Conservation (phyloP, 2,113 vertebrate genomes). For the Catharus bicknelli region DNA sequence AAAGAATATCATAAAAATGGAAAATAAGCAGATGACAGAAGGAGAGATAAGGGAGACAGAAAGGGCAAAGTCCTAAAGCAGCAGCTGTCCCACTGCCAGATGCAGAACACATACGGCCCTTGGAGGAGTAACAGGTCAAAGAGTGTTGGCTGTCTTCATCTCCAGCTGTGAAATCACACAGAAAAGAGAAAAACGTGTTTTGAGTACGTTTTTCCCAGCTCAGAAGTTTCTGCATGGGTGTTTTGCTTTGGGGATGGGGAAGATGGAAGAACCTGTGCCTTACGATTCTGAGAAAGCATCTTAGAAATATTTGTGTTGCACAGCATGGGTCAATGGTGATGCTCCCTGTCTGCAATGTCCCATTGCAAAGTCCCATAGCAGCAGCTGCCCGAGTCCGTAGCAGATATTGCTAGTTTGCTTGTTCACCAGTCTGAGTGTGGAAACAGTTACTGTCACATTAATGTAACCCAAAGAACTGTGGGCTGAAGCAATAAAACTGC, state of each 20-base stretch:
- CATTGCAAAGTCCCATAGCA: neutral
- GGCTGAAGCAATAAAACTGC: neutral
- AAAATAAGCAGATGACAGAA: constrained; percentile 61
- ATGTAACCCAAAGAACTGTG: neutral
- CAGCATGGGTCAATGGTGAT: neutral
- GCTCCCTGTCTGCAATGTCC: neutral
- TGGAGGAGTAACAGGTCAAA: constrained; percentile 26
- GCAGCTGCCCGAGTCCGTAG: neutral
- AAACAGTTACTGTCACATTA: neutral
- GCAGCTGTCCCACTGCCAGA: neutral
- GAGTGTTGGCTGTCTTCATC: neutral
- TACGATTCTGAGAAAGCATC: neutral
- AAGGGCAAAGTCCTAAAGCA: constrained; percentile 42
- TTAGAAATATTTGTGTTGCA: neutral
- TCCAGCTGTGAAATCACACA: constrained; percentile 22
- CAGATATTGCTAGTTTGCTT: neutral
- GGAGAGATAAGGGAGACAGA: constrained; percentile 29
- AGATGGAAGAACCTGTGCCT: neutral
- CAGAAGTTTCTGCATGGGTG: neutral
- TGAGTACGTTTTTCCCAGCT: neutral
- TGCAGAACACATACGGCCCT: neutral
- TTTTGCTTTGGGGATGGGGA: neutral
- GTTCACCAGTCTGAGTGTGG: neutral
- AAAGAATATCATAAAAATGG: constrained; percentile 35
- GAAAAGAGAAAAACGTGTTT: neutral